Percentiles rank a stretch among this genome's conserved stretches.
phyloP scores from a whole-genome alignment of 1,140 invertebrate genomes.

The Nymphalis io region DNA sequence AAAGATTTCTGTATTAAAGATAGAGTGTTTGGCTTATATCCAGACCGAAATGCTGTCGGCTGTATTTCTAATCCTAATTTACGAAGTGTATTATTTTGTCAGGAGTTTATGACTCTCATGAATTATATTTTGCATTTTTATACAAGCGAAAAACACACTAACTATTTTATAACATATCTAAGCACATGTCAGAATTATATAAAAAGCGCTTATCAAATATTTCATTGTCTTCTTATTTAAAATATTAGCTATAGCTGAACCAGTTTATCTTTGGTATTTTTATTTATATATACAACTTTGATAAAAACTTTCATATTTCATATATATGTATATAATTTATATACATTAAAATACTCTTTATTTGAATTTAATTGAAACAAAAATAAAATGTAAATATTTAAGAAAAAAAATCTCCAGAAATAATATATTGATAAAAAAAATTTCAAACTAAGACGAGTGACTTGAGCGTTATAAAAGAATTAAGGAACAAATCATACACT shows the following conservation, averaged over 20 bases:
- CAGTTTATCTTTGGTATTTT: not conserved
- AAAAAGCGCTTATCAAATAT: slow-evolving; percentile 1
- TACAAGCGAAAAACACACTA: not conserved
- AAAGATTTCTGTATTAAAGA: slow-evolving; percentile 42
- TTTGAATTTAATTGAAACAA: too few relatives aligned
- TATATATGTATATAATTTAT: too few relatives aligned
- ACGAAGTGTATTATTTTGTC: slow-evolving; percentile 38
- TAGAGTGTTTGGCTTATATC: slow-evolving; percentile 43
- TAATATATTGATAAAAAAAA: not conserved
- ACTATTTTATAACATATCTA: not conserved
- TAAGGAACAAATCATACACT: not conserved
- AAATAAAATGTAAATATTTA: not conserved
- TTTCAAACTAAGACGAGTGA: not conserved
- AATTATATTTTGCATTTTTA: not conserved
- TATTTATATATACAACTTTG: not conserved
- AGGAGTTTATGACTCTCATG: slow-evolving; percentile 3
- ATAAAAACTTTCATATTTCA: too few relatives aligned
- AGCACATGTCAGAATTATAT: not conserved
- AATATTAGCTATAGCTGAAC: not conserved
- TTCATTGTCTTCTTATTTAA: not conserved
- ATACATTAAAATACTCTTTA: too few relatives aligned
- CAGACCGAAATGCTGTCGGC: slow-evolving; percentile 44
- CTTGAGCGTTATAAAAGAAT: slow-evolving; percentile 29
- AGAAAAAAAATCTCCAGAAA: not conserved
- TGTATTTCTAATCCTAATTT: slow-evolving; percentile 46